phyloP scores from a whole-genome alignment of 2,113 vertebrate genomes.

The Chitala chitala region DNA sequence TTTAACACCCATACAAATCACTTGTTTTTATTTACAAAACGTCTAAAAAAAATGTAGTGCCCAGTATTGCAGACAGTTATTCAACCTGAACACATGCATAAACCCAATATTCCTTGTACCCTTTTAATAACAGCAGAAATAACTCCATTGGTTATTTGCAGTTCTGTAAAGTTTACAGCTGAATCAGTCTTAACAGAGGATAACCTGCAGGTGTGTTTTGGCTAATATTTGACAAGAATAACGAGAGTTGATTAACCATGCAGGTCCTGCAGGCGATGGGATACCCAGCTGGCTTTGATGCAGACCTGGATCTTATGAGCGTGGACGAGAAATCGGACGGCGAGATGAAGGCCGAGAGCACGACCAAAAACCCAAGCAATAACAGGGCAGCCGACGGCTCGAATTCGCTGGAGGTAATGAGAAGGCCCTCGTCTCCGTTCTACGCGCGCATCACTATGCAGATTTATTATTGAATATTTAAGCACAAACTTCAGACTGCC shows the following conservation, averaged over 20 bases:
- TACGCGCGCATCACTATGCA: neutral
- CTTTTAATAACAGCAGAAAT: too few relatives aligned
- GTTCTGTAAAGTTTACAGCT: too few relatives aligned
- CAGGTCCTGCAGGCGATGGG: conserved; percentile 98
- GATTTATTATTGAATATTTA: neutral
- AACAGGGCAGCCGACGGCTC: conserved; percentile 89
- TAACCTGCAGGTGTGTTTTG: too few relatives aligned
- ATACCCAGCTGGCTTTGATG: conserved; percentile 95
- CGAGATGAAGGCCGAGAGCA: conserved; percentile 86
- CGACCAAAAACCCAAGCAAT: conserved; percentile 90
- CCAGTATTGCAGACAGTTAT: too few relatives aligned
- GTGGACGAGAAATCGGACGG: conserved; percentile 95
- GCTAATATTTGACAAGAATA: too few relatives aligned
- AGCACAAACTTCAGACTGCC: neutral
- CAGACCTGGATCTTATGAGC: conserved; percentile 90
- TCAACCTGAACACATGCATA: too few relatives aligned
- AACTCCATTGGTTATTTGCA: too few relatives aligned
- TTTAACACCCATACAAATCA: too few relatives aligned
- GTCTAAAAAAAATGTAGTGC: too few relatives aligned
- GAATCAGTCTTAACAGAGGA: too few relatives aligned
- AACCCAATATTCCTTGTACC: too few relatives aligned
- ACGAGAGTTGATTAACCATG: neutral
- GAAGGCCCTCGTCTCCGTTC: neutral
- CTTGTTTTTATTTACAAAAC: too few relatives aligned
- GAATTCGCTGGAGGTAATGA: conserved; percentile 85